Percentiles rank a stretch among this genome's conserved stretches.
These are phyloP conservation scores for Acleris laterana DNA, from an alignment of 2,888 invertebrate genomes.

Conservation along the genomic window DNA sequence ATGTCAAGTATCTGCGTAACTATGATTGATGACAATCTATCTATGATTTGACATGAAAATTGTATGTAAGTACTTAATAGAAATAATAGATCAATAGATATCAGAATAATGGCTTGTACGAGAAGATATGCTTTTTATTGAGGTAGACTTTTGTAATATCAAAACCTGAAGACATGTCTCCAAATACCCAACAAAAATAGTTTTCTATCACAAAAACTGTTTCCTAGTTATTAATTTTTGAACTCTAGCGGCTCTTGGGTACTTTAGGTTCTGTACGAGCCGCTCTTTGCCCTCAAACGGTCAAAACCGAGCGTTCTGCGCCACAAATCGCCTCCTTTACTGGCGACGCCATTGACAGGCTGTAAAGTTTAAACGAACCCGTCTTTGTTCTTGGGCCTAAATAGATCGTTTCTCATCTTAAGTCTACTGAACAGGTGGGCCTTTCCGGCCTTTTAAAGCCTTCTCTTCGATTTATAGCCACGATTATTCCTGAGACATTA, in stretches of 20 bases:
- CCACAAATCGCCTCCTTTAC: conserved; percentile 61
- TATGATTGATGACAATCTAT: too few species aligned
- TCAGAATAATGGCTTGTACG: neutral
- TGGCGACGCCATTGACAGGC: conserved; percentile 52
- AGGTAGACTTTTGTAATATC: neutral
- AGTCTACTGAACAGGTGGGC: conserved; percentile 36
- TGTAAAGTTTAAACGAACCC: conserved; percentile 64
- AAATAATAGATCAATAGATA: too few species aligned
- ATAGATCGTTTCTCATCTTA: conserved; percentile 46
- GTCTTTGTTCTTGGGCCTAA: conserved; percentile 55
- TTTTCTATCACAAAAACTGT: conserved; percentile 51
- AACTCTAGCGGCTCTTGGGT: conserved; percentile 43
- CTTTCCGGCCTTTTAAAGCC: too few species aligned
- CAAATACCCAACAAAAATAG: conserved; percentile 45
- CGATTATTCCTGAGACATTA: too few species aligned
- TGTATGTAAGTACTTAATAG: too few species aligned
- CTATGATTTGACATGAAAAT: neutral
- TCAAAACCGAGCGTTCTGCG: conserved; percentile 51
- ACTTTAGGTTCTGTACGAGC: conserved; percentile 36
- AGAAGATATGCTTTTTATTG: neutral
- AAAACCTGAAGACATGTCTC: neutral
- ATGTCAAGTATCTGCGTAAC: neutral
- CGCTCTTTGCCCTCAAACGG: conserved; percentile 28
- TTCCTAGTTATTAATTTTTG: conserved; percentile 54
- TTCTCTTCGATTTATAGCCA: too few species aligned